These are phyloP conservation scores for Tetranychus piercei DNA, from an alignment of 2,888 invertebrate species.

Conservation along the genomic window DNA sequence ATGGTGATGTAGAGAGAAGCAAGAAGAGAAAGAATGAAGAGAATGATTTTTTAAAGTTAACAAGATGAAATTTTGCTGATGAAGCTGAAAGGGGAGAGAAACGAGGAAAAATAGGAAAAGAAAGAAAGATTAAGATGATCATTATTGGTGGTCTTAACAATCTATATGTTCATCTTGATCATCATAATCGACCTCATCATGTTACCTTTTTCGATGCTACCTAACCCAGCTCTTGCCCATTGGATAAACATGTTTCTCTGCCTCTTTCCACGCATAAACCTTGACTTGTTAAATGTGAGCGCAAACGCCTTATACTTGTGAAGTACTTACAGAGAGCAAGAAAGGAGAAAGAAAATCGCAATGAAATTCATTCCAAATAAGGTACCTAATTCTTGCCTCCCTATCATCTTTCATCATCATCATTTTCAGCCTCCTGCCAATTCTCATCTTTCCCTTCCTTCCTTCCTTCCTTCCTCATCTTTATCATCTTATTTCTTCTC, in stretches of 20 bases:
- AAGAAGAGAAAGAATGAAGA: not conserved
- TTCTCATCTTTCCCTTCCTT: not conserved
- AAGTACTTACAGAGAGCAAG: too few relatives aligned
- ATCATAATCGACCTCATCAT: too few relatives aligned
- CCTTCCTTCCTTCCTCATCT: not conserved
- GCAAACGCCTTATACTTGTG: not conserved
- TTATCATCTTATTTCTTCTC: not conserved
- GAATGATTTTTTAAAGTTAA: not conserved
- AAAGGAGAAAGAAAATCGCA: not conserved
- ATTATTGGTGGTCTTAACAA: not conserved
- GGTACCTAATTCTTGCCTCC: not conserved
- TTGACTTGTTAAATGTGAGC: not conserved
- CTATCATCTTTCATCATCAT: not conserved
- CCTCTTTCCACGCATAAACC: not conserved
- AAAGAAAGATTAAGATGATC: not conserved
- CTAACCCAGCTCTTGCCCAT: too few relatives aligned
- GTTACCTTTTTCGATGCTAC: too few relatives aligned
- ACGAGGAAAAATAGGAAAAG: not conserved
- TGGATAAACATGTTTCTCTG: not conserved
- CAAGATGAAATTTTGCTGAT: not conserved
- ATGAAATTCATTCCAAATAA: not conserved
- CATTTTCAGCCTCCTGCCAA: not conserved
- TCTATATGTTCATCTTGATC: not conserved
- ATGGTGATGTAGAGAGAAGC: not conserved
- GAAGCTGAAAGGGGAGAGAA: not conserved